Base-by-base conservation (phyloP, 2,888 invertebrate genomes). In the Drosophila planitibia region DNA sequence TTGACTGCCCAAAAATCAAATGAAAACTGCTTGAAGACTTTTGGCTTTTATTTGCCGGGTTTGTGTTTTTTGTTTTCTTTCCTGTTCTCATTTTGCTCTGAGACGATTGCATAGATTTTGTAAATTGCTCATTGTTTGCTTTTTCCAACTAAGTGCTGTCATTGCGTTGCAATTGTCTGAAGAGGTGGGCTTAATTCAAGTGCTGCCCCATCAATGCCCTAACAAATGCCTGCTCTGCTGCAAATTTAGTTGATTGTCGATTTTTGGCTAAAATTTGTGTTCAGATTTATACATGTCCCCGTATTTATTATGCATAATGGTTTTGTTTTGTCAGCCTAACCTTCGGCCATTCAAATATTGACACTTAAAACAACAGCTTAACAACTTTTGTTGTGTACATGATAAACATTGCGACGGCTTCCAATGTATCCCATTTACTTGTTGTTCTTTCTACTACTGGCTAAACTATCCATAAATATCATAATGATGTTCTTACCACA, bases 121-220 rank as follows among this genome's bases (percentile, higher is more conserved):
- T 54, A 79, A 70, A 70, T 82, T 75, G 66, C 53, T 65, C 59
- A 70, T 68, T 85, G 83, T 85, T 90, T 90, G 89, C 65, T 49
- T 52, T 52, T 69, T 52, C n/a, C 68, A 65, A 61, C 83, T 68
- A 83, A 85, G 80, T 83, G 90, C 79, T 77, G 82, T 65, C 73
- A 69, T 41, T 55, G 70, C 47, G 35, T 35, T 52, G 49, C 75
- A 33, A 47, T 64, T 7, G 53, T 25, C 25, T 19, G 2, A 32
- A 4, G 2, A 47, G 16, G 22, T 16, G 16, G 25, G 25, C 51
- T 63, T 30, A 64, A 28, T 32, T 58, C 52, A 32, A 62, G 44
- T 25, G 28, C 22, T 57, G 33, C 25, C 47, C 55, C 25, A 53
- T 12, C 53, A 57, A 52, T 61, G 71, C 33, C 30, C 35, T 16